These are phyloP conservation scores for Aproaerema taeniolella DNA, from an alignment of 2,888 invertebrate species.

Conservation along the genomic window DNA sequence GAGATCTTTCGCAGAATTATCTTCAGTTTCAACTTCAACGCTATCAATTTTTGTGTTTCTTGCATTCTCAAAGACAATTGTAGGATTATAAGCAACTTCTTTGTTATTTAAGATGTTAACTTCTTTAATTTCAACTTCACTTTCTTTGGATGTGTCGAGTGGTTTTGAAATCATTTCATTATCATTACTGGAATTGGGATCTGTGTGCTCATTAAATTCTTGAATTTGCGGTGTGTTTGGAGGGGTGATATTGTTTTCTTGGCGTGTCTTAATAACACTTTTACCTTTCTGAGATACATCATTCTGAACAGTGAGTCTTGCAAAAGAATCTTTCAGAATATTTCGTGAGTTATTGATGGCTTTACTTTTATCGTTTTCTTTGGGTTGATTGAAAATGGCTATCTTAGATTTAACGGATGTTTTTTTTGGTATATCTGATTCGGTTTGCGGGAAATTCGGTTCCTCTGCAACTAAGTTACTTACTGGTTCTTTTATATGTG, in stretches of 20 bases:
- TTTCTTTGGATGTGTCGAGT: too few relatives aligned
- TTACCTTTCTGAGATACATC: background rate
- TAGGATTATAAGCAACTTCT: too few relatives aligned
- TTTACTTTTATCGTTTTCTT: background rate
- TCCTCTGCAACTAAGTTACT: background rate
- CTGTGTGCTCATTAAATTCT: too few relatives aligned
- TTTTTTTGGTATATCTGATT: conserved; percentile 1
- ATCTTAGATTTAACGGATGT: conserved; percentile 3
- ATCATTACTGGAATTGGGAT: too few relatives aligned
- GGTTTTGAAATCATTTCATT: too few relatives aligned
- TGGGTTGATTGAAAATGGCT: background rate
- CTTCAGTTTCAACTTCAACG: too few relatives aligned
- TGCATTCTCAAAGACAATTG: too few relatives aligned
- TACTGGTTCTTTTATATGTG: background rate
- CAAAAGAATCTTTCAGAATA: background rate
- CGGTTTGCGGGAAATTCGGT: background rate
- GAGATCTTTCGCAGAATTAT: too few relatives aligned
- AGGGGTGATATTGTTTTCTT: background rate
- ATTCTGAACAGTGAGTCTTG: background rate
- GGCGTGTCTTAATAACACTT: too few relatives aligned
- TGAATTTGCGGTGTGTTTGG: conserved; percentile 4
- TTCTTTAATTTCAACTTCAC: too few relatives aligned
- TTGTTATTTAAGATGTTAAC: too few relatives aligned
- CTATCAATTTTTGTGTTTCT: too few relatives aligned
- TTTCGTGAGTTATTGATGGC: background rate